Percentiles rank a stretch among this genome's conserved stretches.
Conservation (phyloP, 2,888 invertebrate species). For the Oligia latruncula region DNA sequence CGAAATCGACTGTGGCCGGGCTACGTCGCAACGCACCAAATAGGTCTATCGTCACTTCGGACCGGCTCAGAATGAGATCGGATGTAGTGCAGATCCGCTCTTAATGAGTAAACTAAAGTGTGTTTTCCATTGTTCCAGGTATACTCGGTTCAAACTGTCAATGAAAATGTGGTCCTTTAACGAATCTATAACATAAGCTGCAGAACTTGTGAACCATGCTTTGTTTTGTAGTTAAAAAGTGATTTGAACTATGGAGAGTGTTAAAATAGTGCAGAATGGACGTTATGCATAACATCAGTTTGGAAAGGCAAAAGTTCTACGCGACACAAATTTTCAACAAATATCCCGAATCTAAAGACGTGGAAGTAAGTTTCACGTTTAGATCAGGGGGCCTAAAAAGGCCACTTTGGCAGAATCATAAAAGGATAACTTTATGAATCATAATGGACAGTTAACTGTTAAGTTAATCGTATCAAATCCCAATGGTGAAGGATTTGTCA, state of each 20-base stretch:
- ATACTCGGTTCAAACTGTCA: not conserved
- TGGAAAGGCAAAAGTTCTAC: conserved; percentile 80
- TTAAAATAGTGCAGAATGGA: conserved; percentile 71
- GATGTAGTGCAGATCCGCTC: too few species aligned
- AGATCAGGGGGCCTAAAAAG: not conserved
- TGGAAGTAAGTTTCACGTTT: conserved; percentile 75
- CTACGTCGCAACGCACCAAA: too few species aligned
- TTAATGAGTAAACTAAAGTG: not conserved
- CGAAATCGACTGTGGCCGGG: too few species aligned
- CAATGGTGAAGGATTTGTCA: too few species aligned
- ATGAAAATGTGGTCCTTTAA: conserved; percentile 34
- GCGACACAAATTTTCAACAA: conserved; percentile 77
- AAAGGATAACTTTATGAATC: too few species aligned
- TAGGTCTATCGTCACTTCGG: too few species aligned
- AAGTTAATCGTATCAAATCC: too few species aligned
- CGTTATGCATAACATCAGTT: conserved; percentile 77
- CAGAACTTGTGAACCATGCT: not conserved
- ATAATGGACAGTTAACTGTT: too few species aligned
- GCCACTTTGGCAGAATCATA: too few species aligned
- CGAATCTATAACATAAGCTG: conserved; percentile 22
- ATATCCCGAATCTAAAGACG: conserved; percentile 71
- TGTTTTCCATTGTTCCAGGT: conserved; percentile 43
- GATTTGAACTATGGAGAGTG: conserved; percentile 49
- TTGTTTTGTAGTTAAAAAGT: not conserved
- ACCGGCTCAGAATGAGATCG: too few species aligned